Evolutionary conservation across 2,797 vertebrate genomes (phyloP), one percentile per base, ranked within the genome.

Genomic region (Tragopan temminckii): DNA sequence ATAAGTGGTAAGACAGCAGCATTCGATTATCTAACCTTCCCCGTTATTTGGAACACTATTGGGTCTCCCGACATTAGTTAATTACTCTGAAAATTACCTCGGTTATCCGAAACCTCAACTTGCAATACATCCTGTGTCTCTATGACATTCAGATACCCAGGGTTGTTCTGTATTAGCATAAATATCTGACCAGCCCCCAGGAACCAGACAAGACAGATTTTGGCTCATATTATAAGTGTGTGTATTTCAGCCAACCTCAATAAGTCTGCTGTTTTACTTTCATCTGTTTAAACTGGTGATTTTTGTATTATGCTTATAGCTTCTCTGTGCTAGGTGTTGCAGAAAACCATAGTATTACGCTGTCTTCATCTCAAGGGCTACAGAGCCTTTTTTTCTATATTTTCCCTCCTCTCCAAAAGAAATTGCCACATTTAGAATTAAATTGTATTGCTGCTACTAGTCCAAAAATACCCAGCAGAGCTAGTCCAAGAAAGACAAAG

Each of bases 41-140:
- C 91, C 78, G 90, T 93, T 96, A 89, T 88, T 96, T 96, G 93
- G 95, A 97, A 92, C 85, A 33, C 21, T 68, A 90, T 96, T 66
- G 1, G 91, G 88, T 97, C 94, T 79, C 93, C 83, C 86, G 95
- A 94, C 84, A 76, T 91, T 94, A 84, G 90, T 92, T 97, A 96
- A 96, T 97, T 97, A 95, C 90, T 91, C 87, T 97, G 93, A 96
- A 96, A 96, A 96, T 97, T 96, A 93, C 93, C 90, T 94, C 38
- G 11, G 93, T 96, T 97, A 68, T 94, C 90, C 93, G 90, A 94
- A 93, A 90, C 91, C 95, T 96, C 94, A 80, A 10, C 93, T 90
- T 78, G 88, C 83, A 81, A 68, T 71, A 91, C 89, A 94, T 93
- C 89, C 90, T 83, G 87, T 84, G 89, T 92, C 55, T 84, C 88